A percentile compares a stretch with the other conserved stretches of the same genome.
phyloP scores from a whole-genome alignment of 1,140 invertebrate species.

The Uloborus diversus region DNA sequence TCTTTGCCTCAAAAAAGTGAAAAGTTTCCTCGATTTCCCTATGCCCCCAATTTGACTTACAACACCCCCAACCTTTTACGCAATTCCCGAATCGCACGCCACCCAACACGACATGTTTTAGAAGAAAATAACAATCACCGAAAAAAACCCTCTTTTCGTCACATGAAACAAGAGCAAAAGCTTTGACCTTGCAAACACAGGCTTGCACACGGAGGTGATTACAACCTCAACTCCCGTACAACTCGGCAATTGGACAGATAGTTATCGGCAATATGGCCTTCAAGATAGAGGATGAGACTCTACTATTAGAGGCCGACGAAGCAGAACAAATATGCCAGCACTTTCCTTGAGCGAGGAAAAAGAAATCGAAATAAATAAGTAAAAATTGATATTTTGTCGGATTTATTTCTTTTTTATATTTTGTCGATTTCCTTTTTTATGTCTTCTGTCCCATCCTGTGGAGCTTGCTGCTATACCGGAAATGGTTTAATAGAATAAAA shows the following conservation, averaged over 20 bases:
- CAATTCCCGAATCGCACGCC: no score
- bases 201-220: slow-evolving; percentile 1
- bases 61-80: no score
- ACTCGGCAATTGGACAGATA: slow-evolving; percentile 2
- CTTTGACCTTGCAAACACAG: slow-evolving; percentile 44
- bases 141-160: no score
- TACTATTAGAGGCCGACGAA: slow-evolving; percentile 34
- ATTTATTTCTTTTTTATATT: not conserved
- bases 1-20: no score
- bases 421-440: not conserved
- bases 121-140: no score
- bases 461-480: slow-evolving; percentile 24
- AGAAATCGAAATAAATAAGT: slow-evolving; percentile 2
- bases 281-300: slow-evolving; percentile 18
- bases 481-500: slow-evolving; percentile 47
- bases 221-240: not conserved
- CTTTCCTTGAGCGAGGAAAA: slow-evolving; percentile 44
- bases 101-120: no score
- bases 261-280: slow-evolving; percentile 29
- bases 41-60: no score
- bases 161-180: slow-evolving; percentile 28
- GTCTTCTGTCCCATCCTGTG: not conserved
- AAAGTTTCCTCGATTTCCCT: no score
- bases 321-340: slow-evolving; percentile 52
- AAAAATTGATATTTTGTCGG: slow-evolving; percentile 31